A percentile compares a stretch with the other conserved stretches of the same genome.
Conservation (phyloP, 2,113 vertebrate species). For the Melanotaenia duboulayi region DNA sequence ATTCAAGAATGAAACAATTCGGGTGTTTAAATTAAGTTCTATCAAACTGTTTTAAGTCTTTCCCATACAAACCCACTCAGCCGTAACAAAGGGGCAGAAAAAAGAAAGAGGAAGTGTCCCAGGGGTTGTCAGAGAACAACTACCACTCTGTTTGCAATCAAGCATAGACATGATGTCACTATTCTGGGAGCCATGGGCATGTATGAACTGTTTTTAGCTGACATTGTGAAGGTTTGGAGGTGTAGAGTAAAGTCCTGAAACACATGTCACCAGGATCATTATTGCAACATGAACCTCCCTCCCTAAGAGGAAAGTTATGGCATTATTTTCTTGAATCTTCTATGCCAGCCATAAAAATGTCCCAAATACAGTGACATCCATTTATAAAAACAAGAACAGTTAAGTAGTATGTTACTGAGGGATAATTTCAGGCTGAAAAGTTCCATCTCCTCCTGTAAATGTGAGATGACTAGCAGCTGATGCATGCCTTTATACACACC, state of each 20-base stretch:
- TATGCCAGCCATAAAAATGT: neutral
- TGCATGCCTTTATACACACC: neutral
- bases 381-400: neutral
- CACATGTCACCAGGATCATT: constrained; percentile 27
- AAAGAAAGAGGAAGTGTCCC: constrained; percentile 51
- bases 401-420: neutral
- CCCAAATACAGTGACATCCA: neutral
- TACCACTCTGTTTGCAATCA: constrained; percentile 60
- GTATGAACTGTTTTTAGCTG: constrained; percentile 17
- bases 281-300: constrained; percentile 23
- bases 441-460: neutral
- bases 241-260: constrained; percentile 51
- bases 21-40: neutral
- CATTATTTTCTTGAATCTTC: constrained; percentile 5
- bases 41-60: constrained; percentile 29
- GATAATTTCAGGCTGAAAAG: constrained; percentile 11
- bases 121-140: constrained; percentile 53
- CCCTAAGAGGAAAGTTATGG: neutral
- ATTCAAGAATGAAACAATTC: constrained; percentile 26
- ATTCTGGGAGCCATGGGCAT: constrained; percentile 48
- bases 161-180: constrained; percentile 58
- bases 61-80: constrained; percentile 23
- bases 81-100: constrained; percentile 17
- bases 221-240: constrained; percentile 40
- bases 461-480: constrained; percentile 17